Conservation (phyloP, 2,113 vertebrate genomes). For the Protobothrops mucrosquamatus region DNA sequence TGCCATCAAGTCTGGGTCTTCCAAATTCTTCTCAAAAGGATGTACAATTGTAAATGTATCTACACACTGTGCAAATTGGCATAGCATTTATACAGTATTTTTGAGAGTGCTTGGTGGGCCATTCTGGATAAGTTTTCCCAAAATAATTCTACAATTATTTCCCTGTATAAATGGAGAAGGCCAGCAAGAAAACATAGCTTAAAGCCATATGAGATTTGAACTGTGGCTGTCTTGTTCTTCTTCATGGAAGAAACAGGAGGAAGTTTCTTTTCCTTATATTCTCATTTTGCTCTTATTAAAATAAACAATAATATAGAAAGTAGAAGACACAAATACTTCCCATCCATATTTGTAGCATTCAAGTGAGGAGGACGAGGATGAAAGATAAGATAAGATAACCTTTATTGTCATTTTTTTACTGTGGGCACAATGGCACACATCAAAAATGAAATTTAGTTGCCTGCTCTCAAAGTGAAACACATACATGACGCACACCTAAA, state of each 20-base stretch:
- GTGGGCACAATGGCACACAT: too few relatives aligned
- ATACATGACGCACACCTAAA: too few relatives aligned
- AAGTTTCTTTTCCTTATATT: not conserved
- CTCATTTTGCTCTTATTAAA: not conserved
- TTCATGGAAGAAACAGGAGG: not conserved
- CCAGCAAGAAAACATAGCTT: not conserved
- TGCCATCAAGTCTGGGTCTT: not conserved
- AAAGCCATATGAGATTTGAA: not conserved
- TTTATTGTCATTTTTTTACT: too few relatives aligned
- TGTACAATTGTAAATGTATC: not conserved
- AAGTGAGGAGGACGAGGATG: not conserved
- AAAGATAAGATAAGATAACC: too few relatives aligned
- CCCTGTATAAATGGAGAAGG: not conserved
- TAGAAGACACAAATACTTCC: not conserved
- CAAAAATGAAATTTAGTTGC: too few relatives aligned
- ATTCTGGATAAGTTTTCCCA: not conserved
- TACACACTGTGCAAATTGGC: not conserved
- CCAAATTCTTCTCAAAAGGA: not conserved
- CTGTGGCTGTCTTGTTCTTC: not conserved
- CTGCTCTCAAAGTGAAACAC: too few relatives aligned
- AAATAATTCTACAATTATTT: too few relatives aligned
- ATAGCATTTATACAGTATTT: not conserved
- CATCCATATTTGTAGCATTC: not conserved
- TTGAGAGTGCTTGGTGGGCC: not conserved
- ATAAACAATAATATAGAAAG: not conserved